phyloP scores from a whole-genome alignment of 53 echinoderm and acorn worm genomes.

The Antedon mediterranea region DNA sequence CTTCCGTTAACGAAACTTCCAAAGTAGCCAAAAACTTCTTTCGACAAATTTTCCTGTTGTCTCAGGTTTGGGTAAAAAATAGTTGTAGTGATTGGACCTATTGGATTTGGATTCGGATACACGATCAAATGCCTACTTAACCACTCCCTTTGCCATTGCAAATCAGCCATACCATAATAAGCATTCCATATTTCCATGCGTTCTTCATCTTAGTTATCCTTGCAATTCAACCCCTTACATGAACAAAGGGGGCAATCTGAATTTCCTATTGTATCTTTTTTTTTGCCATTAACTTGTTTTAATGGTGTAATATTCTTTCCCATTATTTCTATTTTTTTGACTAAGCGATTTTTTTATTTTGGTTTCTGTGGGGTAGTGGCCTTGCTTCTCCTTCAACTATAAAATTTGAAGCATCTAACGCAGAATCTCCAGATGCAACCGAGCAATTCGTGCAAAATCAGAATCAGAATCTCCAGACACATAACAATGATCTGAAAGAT shows the following conservation, averaged over 20 bases:
- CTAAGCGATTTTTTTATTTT: no score
- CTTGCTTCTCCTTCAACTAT: slow-evolving; percentile 11
- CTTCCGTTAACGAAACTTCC: slow-evolving; percentile 5
- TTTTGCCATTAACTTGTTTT: not conserved
- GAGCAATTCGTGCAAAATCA: no score
- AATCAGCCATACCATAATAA: slow-evolving; percentile 23
- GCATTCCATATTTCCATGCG: slow-evolving; percentile 7
- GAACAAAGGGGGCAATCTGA: not conserved
- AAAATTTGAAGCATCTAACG: slow-evolving; percentile 9
- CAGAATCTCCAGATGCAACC: slow-evolving; percentile 7
- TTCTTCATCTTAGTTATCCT: slow-evolving; percentile 3
- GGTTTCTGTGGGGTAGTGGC: not conserved
- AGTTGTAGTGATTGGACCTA: not conserved
- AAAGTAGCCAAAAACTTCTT: slow-evolving; percentile 12
- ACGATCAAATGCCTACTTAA: slow-evolving; percentile 11
- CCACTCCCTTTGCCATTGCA: slow-evolving; percentile 38
- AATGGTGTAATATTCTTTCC: no score
- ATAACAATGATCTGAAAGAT: no score
- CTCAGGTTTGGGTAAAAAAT: not conserved
- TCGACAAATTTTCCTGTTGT: not conserved
- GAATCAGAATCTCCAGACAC: no score
- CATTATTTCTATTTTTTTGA: no score
- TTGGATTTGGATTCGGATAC: no score
- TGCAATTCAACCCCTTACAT: not conserved
- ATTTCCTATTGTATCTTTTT: not conserved